A percentile compares a stretch with the other conserved stretches of the same genome.
Conservation (phyloP, 1,140 invertebrate species). For the Nylanderia fulva region DNA sequence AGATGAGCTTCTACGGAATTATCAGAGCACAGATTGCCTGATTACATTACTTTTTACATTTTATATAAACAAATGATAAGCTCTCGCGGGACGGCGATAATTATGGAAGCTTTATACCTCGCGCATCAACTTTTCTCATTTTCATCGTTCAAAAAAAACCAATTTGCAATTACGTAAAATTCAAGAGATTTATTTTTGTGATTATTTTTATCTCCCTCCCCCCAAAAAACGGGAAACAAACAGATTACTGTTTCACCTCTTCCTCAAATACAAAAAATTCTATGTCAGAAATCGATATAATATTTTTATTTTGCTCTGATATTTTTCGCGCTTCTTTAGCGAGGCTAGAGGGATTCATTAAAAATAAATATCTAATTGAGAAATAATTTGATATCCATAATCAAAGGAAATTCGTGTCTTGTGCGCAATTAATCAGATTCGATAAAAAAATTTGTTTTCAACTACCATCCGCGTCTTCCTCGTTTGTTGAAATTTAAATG, state of each 20-base stretch:
- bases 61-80: background rate
- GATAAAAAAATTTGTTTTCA: no score
- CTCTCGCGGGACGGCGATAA: background rate
- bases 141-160: background rate
- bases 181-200: background rate
- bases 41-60: background rate
- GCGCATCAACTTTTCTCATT: background rate
- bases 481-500: no score
- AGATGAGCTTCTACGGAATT: background rate
- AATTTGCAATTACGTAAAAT: background rate
- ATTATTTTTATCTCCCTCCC: no score
- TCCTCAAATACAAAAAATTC: background rate
- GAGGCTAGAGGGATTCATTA: no score
- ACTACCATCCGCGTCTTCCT: no score
- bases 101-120: background rate
- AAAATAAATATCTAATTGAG: no score
- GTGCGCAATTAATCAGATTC: no score
- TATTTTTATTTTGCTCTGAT: no score
- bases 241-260: background rate
- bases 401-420: no score
- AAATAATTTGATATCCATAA: no score
- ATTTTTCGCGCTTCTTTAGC: no score
- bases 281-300: no score
- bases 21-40: background rate
- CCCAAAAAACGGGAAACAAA: background rate